Evolutionary conservation across 37 sponge, comb jelly and placozoan genomes (phyloP).

Genomic region (Aphrocallistes beatrix): DNA sequence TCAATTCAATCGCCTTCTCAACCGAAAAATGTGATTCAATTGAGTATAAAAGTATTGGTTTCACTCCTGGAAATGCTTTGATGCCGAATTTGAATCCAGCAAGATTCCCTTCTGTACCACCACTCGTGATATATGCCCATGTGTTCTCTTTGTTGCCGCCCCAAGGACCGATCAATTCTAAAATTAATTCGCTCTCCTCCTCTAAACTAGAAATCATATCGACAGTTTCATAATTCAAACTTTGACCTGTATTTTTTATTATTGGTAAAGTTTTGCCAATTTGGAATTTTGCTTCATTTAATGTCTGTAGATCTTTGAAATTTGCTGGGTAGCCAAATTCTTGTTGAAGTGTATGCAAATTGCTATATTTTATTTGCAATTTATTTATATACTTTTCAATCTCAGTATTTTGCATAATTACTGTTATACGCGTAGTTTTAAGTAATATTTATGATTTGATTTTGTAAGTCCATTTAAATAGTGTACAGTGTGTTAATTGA

Average conservation of each 20-base stretch:
- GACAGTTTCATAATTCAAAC: neutral
- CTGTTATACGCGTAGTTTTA: too few species aligned
- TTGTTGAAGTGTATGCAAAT: too few species aligned
- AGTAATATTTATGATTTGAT: too few species aligned
- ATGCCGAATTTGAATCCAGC: neutral
- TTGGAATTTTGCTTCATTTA: neutral
- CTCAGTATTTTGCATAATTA: too few species aligned
- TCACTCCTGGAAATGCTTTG: neutral
- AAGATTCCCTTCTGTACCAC: neutral
- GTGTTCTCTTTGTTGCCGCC: neutral
- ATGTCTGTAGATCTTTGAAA: neutral
- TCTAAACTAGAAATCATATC: neutral
- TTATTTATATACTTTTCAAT: too few species aligned
- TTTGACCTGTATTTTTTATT: neutral
- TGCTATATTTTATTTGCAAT: too few species aligned
- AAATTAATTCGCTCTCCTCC: neutral
- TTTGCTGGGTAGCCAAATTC: neutral
- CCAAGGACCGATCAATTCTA: neutral
- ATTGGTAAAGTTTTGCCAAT: neutral
- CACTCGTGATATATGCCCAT: constrained; percentile 6
- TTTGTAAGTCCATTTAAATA: too few species aligned
- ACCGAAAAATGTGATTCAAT: neutral
- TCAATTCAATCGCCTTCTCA: neutral
- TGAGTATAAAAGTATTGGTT: neutral
- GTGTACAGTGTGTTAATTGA: too few species aligned